A percentile compares a stretch with the other conserved stretches of the same genome.
These are phyloP conservation scores for Pipistrellus pygmaeus DNA, from an alignment of 2,797 vertebrate genomes.

Conservation along the genomic window DNA sequence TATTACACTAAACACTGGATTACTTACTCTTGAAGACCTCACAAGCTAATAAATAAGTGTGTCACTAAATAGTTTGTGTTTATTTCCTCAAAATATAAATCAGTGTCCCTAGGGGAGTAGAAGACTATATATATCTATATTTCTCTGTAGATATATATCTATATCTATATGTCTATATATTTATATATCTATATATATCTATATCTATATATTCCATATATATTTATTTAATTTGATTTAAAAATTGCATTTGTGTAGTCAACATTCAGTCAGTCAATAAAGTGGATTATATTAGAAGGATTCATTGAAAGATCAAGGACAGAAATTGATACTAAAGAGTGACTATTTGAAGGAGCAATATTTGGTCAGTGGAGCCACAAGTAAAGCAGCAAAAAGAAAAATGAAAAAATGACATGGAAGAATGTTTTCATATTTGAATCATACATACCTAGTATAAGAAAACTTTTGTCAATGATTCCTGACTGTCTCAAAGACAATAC, in stretches of 20 bases:
- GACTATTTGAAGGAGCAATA: neutral
- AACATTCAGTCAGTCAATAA: neutral
- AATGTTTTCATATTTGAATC: neutral
- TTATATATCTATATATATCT: too few species aligned
- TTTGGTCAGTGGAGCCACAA: neutral
- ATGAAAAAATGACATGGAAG: neutral
- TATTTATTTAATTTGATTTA: neutral
- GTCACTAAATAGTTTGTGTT: slow-evolving; percentile 12
- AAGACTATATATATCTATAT: neutral
- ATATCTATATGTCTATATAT: neutral
- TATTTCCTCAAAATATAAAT: slow-evolving; percentile 9
- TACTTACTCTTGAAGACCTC: neutral
- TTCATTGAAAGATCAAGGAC: neutral
- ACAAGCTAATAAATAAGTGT: slow-evolving; percentile 1
- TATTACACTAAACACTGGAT: slow-evolving; percentile 44
- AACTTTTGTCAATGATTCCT: neutral
- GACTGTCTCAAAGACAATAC: neutral
- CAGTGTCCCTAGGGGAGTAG: neutral
- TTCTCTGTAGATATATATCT: too few species aligned
- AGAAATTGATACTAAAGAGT: neutral
- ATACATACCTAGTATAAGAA: neutral
- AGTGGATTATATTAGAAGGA: neutral
- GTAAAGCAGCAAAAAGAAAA: neutral
- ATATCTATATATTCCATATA: too few species aligned
- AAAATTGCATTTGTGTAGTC: neutral